Percentiles rank a stretch among this genome's conserved stretches.
These are phyloP conservation scores for Leptopterna dolabrata DNA, from an alignment of 2,888 invertebrate genomes.

Conservation along the genomic window DNA sequence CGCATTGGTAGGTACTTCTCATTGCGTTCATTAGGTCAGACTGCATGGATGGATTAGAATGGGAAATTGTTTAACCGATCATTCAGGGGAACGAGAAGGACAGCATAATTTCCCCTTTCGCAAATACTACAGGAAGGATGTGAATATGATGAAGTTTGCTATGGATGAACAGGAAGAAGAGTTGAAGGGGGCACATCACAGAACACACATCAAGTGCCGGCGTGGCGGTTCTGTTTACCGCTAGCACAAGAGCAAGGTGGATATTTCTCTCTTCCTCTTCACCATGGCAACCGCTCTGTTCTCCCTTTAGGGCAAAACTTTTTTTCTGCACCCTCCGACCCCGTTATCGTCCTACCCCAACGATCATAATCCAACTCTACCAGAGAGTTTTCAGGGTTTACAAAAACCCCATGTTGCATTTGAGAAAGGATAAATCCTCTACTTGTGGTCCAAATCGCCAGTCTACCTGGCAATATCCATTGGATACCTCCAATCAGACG, in stretches of 20 bases:
- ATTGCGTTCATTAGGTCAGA: too few relatives aligned
- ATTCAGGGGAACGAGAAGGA: neutral
- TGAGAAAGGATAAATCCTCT: too few relatives aligned
- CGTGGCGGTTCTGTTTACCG: conserved; percentile 22
- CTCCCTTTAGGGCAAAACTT: neutral
- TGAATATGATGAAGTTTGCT: neutral
- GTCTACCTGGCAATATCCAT: too few relatives aligned
- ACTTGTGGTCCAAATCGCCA: too few relatives aligned
- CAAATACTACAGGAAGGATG: neutral
- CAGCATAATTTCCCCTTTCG: neutral
- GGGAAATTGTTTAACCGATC: neutral
- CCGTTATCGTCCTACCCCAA: conserved; percentile 9
- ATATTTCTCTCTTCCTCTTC: neutral
- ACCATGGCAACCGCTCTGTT: neutral
- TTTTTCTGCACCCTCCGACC: neutral
- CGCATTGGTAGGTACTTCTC: too few relatives aligned
- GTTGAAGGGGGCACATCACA: neutral
- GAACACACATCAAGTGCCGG: conserved; percentile 10
- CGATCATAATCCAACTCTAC: neutral
- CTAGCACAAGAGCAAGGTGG: neutral
- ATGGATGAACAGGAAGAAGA: neutral
- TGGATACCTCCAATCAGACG: too few relatives aligned
- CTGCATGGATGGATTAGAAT: too few relatives aligned
- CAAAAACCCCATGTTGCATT: neutral
- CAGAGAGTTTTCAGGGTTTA: neutral